phyloP scores from a whole-genome alignment of 2,113 vertebrate species.

The Calyptommatus sinebrachiatus region DNA sequence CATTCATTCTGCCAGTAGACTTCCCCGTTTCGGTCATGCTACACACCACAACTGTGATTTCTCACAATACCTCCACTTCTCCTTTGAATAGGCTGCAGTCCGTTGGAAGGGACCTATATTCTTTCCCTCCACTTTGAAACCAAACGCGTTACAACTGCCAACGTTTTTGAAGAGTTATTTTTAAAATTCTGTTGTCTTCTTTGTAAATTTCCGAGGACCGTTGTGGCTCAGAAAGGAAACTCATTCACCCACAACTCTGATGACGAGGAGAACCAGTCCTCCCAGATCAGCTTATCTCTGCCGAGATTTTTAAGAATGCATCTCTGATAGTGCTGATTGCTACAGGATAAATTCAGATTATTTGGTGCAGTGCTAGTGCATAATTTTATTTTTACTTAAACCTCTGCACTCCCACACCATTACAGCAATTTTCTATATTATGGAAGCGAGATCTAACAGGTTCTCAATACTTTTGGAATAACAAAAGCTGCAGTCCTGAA shows the following conservation, averaged over 20 bases:
- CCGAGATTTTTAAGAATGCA: neutral
- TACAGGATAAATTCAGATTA: neutral
- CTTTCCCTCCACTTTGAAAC: neutral
- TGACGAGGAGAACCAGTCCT: slow-evolving; percentile 4
- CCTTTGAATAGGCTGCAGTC: slow-evolving; percentile 13
- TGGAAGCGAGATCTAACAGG: neutral
- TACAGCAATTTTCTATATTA: neutral
- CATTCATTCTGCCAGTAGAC: slow-evolving; percentile 9
- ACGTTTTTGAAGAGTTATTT: slow-evolving; percentile 22
- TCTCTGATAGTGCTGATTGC: neutral
- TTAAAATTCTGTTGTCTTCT: slow-evolving; percentile 11
- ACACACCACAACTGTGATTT: neutral
- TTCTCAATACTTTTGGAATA: neutral
- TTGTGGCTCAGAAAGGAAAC: slow-evolving; percentile 4
- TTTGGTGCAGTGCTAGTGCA: neutral
- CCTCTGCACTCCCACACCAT: neutral
- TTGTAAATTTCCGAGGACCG: slow-evolving; percentile 7
- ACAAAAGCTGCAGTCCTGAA: neutral
- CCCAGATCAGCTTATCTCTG: slow-evolving; percentile 5
- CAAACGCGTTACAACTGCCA: slow-evolving; percentile 2
- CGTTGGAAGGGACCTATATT: slow-evolving; percentile 10
- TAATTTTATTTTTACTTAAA: neutral
- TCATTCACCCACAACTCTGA: slow-evolving; percentile 2
- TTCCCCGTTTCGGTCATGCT: slow-evolving; percentile 11
- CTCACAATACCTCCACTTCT: slow-evolving; percentile 14